These are phyloP conservation scores for Campoplex nolae DNA, from an alignment of 2,888 invertebrate genomes.

Conservation along the genomic window DNA sequence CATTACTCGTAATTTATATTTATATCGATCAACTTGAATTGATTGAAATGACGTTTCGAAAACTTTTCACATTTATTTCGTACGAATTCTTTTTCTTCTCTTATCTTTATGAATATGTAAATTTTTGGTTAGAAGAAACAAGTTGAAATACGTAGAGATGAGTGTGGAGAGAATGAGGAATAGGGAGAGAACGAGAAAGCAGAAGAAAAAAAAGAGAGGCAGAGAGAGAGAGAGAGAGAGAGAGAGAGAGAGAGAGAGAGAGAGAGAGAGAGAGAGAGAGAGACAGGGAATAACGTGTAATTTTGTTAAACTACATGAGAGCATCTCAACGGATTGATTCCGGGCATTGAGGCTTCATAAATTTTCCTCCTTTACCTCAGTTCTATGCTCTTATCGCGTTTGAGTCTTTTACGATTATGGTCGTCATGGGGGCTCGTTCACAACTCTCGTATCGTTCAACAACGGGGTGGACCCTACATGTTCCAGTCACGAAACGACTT, in stretches of 20 bases:
- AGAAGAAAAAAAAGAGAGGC: slow-evolving; percentile 13
- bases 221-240: no score
- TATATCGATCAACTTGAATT: background rate
- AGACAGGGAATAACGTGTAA: slow-evolving; percentile 76
- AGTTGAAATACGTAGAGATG: slow-evolving; percentile 10
- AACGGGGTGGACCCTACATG: background rate
- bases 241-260: no score
- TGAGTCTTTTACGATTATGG: slow-evolving; percentile 59
- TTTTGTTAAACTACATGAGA: slow-evolving; percentile 77
- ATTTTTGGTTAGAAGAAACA: slow-evolving; percentile 6
- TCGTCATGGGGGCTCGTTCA: slow-evolving; percentile 43
- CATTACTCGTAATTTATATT: background rate
- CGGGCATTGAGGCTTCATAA: slow-evolving; percentile 80
- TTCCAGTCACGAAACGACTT: slow-evolving; percentile 15
- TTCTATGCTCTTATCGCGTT: slow-evolving; percentile 57
- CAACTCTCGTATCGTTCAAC: slow-evolving; percentile 9
- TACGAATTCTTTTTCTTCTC: background rate
- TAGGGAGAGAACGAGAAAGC: slow-evolving; percentile 12
- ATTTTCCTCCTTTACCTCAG: slow-evolving; percentile 68
- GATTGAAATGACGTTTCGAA: background rate
- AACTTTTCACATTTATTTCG: background rate
- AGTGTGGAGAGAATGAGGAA: background rate
- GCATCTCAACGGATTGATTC: slow-evolving; percentile 79
- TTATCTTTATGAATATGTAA: background rate
- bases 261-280: slow-evolving; percentile 15